Evolutionary conservation across 2,113 vertebrate species (phyloP).

Genomic region (human): GRCh38 chr14:91932001-91932500

Average conservation of each 20-base stretch:
- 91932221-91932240: slow-evolving; percentile 52
- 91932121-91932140: neutral
- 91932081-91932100: neutral
- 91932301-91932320: neutral
- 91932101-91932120: neutral
- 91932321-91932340: neutral
- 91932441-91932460: neutral
- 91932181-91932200: slow-evolving; percentile 1
- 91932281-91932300: neutral
- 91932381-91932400: neutral
- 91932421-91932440: neutral
- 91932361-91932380: neutral
- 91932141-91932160: neutral
- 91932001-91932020: neutral
- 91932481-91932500: neutral
- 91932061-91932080: neutral
- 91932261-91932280: slow-evolving; percentile 9
- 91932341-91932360: neutral
- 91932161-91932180: neutral
- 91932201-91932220: slow-evolving; percentile 43
- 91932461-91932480: neutral
- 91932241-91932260: slow-evolving; percentile 46
- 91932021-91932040: neutral
- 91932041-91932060: neutral
- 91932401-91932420: neutral